Evolutionary conservation across 2,797 vertebrate genomes (phyloP).

Genomic region (Microctenopoma lineatum): DNA sequence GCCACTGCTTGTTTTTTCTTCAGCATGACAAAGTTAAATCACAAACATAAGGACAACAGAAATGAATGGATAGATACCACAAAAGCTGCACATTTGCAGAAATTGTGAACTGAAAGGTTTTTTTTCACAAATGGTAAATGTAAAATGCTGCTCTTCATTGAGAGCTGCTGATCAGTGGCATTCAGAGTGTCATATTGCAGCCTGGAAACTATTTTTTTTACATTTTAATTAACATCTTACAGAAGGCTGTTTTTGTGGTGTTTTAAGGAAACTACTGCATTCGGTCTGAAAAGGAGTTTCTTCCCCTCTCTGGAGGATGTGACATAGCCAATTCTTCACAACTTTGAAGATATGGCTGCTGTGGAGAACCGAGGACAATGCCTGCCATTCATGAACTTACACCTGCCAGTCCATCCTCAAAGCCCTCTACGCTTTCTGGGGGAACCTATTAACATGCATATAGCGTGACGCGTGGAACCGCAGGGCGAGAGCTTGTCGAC

Average conservation of each 20-base stretch:
- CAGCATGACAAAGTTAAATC: conserved; percentile 36
- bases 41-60: conserved; percentile 9
- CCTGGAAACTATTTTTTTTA: conserved; percentile 58
- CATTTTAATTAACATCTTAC: conserved; percentile 38
- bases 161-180: conserved; percentile 66
- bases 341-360: conserved; percentile 66
- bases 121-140: conserved; percentile 36
- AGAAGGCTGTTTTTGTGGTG: conserved; percentile 49
- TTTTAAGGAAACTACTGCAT: conserved; percentile 72
- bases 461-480: conserved; percentile 56
- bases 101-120: conserved; percentile 31
- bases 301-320: conserved; percentile 76
- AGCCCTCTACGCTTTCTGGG: conserved; percentile 57
- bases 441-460: conserved; percentile 72
- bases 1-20: conserved; percentile 35
- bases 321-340: conserved; percentile 75
- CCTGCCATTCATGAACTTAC: conserved; percentile 81
- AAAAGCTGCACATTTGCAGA: conserved; percentile 59
- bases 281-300: conserved; percentile 75
- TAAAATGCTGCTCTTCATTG: conserved; percentile 46
- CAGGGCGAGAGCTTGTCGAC: conserved; percentile 6
- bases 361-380: conserved; percentile 78
- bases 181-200: conserved; percentile 73
- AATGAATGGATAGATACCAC: conserved; percentile 27
- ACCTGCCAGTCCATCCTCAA: conserved; percentile 79